Evolutionary conservation across 2,797 vertebrate genomes (phyloP).

Genomic region (Benthosema pterotum): DNA sequence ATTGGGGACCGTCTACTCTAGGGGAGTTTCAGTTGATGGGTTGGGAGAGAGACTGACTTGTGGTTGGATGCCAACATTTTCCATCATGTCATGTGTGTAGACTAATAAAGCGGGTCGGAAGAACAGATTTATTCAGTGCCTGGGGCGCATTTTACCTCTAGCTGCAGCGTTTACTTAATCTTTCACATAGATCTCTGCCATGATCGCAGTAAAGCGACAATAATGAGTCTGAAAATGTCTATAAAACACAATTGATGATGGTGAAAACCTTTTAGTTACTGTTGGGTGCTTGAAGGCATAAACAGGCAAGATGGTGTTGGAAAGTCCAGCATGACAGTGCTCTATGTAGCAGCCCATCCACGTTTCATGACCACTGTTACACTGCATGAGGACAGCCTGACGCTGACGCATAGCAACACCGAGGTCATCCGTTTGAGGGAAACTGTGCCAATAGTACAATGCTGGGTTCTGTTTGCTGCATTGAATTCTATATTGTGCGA

Average conservation of each 20-base stretch:
- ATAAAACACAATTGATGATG: slow-evolving; percentile 20
- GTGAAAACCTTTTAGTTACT: background rate
- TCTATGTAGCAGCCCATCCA: slow-evolving; percentile 1
- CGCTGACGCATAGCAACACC: slow-evolving; percentile 37
- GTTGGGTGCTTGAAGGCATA: slow-evolving; percentile 14
- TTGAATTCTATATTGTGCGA: slow-evolving; percentile 57
- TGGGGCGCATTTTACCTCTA: background rate
- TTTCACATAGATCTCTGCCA: slow-evolving; percentile 4
- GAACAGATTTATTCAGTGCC: slow-evolving; percentile 11
- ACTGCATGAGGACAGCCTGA: slow-evolving; percentile 9
- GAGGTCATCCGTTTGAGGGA: slow-evolving; percentile 13
- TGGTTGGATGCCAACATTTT: slow-evolving; percentile 20
- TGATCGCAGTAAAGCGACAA: slow-evolving; percentile 2
- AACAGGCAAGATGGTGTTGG: slow-evolving; percentile 9
- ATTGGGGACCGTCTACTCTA: background rate
- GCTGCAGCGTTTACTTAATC: slow-evolving; percentile 1
- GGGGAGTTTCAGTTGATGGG: background rate
- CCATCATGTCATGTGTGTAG: slow-evolving; percentile 11
- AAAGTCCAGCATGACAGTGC: background rate
- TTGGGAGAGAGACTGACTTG: background rate
- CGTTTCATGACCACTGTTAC: slow-evolving; percentile 18
- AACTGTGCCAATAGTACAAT: slow-evolving; percentile 4
- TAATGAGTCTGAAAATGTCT: slow-evolving; percentile 11
- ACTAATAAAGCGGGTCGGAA: slow-evolving; percentile 5
- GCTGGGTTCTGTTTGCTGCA: slow-evolving; percentile 36